Conservation (phyloP, 2,888 invertebrate genomes). For the Tetanocera ferruginea region DNA sequence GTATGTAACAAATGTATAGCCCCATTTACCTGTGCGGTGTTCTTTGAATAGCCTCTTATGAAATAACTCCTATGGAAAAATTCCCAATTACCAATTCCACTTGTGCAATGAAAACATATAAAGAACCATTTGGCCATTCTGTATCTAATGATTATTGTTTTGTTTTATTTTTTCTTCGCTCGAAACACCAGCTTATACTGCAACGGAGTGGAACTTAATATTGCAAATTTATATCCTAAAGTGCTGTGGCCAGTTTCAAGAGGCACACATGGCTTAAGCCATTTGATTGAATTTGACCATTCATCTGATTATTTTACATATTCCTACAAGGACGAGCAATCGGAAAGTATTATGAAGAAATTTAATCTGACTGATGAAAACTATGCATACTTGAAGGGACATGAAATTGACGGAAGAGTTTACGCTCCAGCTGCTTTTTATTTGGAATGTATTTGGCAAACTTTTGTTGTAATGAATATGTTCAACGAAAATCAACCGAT, state of each 20-base stretch:
- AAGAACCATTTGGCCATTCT: no score
- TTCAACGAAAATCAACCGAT: slow-evolving; percentile 80
- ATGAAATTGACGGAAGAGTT: slow-evolving; percentile 84
- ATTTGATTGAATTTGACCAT: slow-evolving; percentile 92
- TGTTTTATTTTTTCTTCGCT: no score
- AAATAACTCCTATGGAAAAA: no score
- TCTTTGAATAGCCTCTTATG: no score
- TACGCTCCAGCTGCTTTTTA: slow-evolving; percentile 86
- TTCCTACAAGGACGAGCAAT: not conserved
- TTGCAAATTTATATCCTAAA: slow-evolving; percentile 82
- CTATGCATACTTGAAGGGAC: slow-evolving; percentile 74
- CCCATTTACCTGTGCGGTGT: no score
- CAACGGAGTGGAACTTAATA: slow-evolving; percentile 80
- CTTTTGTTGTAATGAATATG: slow-evolving; percentile 79
- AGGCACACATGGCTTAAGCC: slow-evolving; percentile 87
- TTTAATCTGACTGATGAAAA: not conserved
- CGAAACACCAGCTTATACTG: slow-evolving; percentile 77
- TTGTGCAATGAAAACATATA: no score
- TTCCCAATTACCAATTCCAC: no score
- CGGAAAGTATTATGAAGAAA: not conserved
- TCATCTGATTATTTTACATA: slow-evolving; percentile 80
- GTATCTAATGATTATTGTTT: no score
- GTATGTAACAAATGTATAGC: no score
- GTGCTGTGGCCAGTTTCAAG: slow-evolving; percentile 86
- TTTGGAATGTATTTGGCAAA: slow-evolving; percentile 83